These are phyloP conservation scores for Blera fallax DNA, from an alignment of 2,888 invertebrate species.

Conservation along the genomic window DNA sequence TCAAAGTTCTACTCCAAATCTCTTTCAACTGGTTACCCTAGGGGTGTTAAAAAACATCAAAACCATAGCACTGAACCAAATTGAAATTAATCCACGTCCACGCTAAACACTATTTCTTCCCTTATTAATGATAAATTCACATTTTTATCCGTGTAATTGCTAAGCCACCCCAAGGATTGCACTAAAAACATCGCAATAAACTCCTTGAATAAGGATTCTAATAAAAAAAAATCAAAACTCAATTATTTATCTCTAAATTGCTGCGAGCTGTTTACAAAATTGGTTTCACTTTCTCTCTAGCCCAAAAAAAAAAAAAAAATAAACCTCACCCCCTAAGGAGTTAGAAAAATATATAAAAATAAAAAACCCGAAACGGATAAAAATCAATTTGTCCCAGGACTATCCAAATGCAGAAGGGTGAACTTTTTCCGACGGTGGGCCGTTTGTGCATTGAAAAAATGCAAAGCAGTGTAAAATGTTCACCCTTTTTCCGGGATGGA, in stretches of 20 bases:
- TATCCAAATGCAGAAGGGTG: constrained; percentile 56
- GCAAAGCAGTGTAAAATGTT: constrained; percentile 21
- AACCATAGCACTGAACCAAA: constrained; percentile 20
- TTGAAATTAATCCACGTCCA: constrained; percentile 41
- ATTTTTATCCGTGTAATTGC: constrained; percentile 54
- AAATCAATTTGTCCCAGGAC: constrained; percentile 66
- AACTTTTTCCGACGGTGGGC: constrained; percentile 32
- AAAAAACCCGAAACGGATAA: constrained; percentile 32
- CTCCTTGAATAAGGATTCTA: constrained; percentile 31
- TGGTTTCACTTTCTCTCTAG: constrained; percentile 60
- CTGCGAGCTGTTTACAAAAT: constrained; percentile 63
- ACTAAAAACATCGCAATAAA: constrained; percentile 13
- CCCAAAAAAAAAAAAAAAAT: neutral
- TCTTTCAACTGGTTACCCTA: neutral
- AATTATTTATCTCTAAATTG: constrained; percentile 68
- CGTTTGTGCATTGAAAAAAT: constrained; percentile 15
- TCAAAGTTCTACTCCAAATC: neutral
- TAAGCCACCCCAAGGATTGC: constrained; percentile 5
- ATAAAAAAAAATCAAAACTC: constrained; percentile 42
- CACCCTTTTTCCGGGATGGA: constrained; percentile 17
- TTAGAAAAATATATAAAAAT: neutral
- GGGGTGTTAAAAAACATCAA: neutral
- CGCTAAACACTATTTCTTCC: constrained; percentile 28
- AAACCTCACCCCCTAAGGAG: constrained; percentile 21
- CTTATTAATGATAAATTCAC: constrained; percentile 33